Percentiles rank a stretch among this genome's conserved stretches.
Conservation (phyloP, 2,797 vertebrate species). For the Muscicapa striata region DNA sequence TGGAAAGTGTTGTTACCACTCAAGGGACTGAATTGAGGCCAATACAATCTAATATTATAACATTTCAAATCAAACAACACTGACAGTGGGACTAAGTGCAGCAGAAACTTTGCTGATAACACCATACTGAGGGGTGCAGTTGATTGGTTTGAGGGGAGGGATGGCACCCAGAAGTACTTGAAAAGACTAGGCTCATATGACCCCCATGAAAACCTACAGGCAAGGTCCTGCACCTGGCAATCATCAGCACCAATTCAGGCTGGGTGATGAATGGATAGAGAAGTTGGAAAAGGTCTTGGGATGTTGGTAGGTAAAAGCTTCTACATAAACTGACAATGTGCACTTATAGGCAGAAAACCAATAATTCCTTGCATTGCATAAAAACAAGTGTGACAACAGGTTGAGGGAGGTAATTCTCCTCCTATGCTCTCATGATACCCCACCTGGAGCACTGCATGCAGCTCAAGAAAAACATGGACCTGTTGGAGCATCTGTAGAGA, state of each 20-base stretch:
- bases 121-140: no score
- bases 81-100: not conserved
- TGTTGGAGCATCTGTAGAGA: not conserved
- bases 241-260: not conserved
- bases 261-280: not conserved
- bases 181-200: not conserved
- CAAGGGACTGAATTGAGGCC: no score
- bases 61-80: not conserved
- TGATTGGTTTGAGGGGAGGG: not conserved
- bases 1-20: not conserved
- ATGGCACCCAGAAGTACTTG: not conserved
- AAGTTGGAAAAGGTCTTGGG: not conserved
- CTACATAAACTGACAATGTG: not conserved
- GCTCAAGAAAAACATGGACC: not conserved
- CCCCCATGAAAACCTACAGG: not conserved
- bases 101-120: not conserved
- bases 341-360: not conserved
- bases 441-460: not conserved
- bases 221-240: not conserved
- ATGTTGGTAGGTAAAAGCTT: not conserved
- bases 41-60: no score
- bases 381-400: not conserved
- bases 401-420: not conserved
- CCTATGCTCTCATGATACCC: not conserved
- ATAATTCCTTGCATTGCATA: not conserved